Base-by-base conservation (phyloP, 2,888 invertebrate species). In the Nemurella pictetii region DNA sequence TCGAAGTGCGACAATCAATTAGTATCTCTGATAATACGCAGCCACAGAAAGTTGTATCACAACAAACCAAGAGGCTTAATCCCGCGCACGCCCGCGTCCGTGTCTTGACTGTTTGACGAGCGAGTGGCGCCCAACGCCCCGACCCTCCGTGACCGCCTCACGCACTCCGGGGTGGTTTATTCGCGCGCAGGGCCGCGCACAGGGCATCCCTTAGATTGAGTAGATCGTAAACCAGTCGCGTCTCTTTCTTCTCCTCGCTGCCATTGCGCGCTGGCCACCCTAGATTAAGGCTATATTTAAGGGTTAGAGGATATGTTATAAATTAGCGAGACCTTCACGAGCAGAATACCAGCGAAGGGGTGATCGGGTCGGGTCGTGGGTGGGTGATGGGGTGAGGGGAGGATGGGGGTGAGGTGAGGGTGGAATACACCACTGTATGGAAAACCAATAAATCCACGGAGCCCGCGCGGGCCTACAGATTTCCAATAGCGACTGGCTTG, bases 391-490 rank as follows among this genome's bases (percentile, higher is more conserved):
- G 25, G 77, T 4, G 84, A 35, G 84, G 29, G 29, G 84, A 30
- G 7, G 26, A 27, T 7, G 5, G 78, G 36, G 26, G 36, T 26
- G 84, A 55, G 84, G 84, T 32, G 36, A 20, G 28, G 81, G 75
- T 32, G 36, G 77, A 83, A 78, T 83, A 84, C 85, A 84, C 83
- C 83, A 83, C 85, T 86, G 85, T 86, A 86, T 86, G 86, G 86
- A 86, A 86, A 86, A 86, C 86, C 86, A 86, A 86, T 86, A 86
- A 86, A 86, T 86, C 85, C 85, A 84, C 83, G 74, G 84, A 84
- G 29, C 83, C 83, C 85, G 81, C 84, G 32, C 85, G 85, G 83
- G 80, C 84, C 84, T 85, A 84, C 86, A 85, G 86, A 86, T 86
- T 85, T 86, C 86, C 86, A 86, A 86, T 86, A 86, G 86, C 55